Conservation (phyloP, 2,888 invertebrate species). For the Machimus atricapillus region DNA sequence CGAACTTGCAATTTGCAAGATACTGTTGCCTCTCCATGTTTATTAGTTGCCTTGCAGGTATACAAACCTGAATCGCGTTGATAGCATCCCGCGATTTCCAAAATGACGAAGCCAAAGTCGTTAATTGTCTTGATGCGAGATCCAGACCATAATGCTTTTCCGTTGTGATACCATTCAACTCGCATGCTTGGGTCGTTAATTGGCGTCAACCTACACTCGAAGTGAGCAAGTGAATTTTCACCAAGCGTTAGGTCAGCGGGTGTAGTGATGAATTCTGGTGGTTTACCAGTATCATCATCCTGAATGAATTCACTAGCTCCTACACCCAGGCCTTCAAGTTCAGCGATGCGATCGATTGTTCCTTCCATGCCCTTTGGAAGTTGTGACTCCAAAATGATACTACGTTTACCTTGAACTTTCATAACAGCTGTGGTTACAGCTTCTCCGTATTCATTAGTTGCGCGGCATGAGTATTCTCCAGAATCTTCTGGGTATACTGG, state of each 20-base stretch:
- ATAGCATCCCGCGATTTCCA: constrained; percentile 94
- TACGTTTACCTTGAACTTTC: constrained; percentile 90
- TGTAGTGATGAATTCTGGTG: constrained; percentile 89
- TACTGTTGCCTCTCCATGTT: constrained; percentile 88
- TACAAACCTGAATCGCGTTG: constrained; percentile 92
- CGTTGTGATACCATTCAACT: constrained; percentile 98
- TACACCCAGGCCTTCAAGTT: constrained; percentile 84
- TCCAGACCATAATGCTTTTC: constrained; percentile 88
- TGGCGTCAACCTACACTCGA: constrained; percentile 88
- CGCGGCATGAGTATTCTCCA: constrained; percentile 89
- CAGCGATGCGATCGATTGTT: constrained; percentile 91
- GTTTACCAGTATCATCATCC: constrained; percentile 84
- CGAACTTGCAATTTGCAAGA: constrained; percentile 87
- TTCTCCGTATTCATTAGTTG: constrained; percentile 87
- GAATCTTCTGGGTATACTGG: constrained; percentile 97
- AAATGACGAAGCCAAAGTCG: constrained; percentile 96
- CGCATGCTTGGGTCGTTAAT: constrained; percentile 92
- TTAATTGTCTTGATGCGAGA: constrained; percentile 95
- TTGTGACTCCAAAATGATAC: constrained; percentile 90
- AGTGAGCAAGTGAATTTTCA: constrained; percentile 90
- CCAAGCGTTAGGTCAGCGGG: constrained; percentile 82
- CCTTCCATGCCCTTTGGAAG: constrained; percentile 92
- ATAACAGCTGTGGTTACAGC: constrained; percentile 88
- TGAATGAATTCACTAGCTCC: constrained; percentile 71
- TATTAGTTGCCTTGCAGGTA: constrained; percentile 90